A percentile compares a stretch with the other conserved stretches of the same genome.
Evolutionary conservation across 2,888 invertebrate genomes (phyloP).

Genomic region (Odontocolon sp.): DNA sequence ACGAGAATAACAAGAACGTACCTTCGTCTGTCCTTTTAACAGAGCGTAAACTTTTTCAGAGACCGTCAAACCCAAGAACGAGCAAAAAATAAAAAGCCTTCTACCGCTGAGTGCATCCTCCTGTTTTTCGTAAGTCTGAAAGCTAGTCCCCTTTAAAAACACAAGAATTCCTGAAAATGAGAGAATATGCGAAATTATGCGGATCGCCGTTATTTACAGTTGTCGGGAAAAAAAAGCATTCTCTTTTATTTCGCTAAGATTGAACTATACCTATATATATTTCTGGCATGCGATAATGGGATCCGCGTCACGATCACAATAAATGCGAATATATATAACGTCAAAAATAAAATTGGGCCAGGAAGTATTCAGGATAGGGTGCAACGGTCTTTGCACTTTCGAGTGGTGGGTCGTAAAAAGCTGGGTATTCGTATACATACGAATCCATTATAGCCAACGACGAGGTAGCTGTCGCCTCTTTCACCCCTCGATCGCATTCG

Average conservation of each 20-base stretch:
- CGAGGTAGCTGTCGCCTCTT: slow-evolving; percentile 45
- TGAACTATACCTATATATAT: slow-evolving; percentile 15
- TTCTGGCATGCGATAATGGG: slow-evolving; percentile 14
- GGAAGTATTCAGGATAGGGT: slow-evolving; percentile 52
- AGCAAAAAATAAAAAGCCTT: slow-evolving; percentile 19
- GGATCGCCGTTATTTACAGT: slow-evolving; percentile 3
- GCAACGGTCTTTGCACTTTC: slow-evolving; percentile 70
- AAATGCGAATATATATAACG: slow-evolving; percentile 62
- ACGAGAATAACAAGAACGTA: background rate
- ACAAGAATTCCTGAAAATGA: background rate
- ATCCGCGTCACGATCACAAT: slow-evolving; percentile 55
- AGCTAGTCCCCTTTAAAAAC: slow-evolving; percentile 13
- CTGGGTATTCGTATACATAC: slow-evolving; percentile 7
- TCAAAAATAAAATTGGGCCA: slow-evolving; percentile 71
- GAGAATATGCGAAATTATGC: background rate
- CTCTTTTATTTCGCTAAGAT: slow-evolving; percentile 28
- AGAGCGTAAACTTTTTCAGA: background rate
- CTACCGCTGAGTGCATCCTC: background rate
- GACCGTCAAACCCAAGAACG: background rate
- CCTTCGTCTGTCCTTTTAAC: background rate
- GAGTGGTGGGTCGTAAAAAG: background rate
- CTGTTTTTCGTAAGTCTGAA: slow-evolving; percentile 10
- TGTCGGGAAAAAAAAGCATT: slow-evolving; percentile 18
- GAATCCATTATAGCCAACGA: slow-evolving; percentile 18
- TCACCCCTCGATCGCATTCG: slow-evolving; percentile 52